Percentiles rank a stretch among this genome's conserved stretches.
Evolutionary conservation across 2,888 invertebrate species (phyloP).

Genomic region (Drosophila kokeensis): DNA sequence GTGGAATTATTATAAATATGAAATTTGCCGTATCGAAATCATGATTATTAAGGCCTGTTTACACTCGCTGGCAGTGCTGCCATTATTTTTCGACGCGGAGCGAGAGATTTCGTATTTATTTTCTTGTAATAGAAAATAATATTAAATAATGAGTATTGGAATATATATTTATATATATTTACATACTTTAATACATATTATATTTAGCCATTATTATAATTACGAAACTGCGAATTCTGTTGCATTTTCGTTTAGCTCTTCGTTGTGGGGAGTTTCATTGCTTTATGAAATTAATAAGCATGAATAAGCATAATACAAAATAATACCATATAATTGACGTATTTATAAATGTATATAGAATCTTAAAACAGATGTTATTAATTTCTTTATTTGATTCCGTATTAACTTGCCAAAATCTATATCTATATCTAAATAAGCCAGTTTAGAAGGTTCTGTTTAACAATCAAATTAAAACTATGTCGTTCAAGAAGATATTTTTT

Average conservation of each 20-base stretch:
- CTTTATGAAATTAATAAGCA: background rate
- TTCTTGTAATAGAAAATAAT: background rate
- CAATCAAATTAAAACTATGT: background rate
- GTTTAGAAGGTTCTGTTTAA: background rate
- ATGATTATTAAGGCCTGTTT: background rate
- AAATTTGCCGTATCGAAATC: background rate
- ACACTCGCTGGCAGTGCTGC: background rate
- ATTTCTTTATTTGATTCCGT: background rate
- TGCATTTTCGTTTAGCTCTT: background rate
- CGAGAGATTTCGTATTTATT: background rate
- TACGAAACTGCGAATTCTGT: background rate
- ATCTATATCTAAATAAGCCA: background rate
- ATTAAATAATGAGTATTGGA: background rate
- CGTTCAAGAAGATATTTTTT: background rate
- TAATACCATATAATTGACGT: background rate
- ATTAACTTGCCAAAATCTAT: background rate
- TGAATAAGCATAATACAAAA: background rate
- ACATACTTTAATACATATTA: background rate
- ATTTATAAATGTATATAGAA: background rate
- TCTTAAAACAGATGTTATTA: background rate
- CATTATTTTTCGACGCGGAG: background rate
- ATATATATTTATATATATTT: background rate
- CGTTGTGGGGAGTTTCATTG: background rate
- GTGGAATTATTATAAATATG: background rate
- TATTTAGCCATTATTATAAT: background rate